phyloP scores from a whole-genome alignment of 2,113 vertebrate species.

The Oreocharis arfaki region DNA sequence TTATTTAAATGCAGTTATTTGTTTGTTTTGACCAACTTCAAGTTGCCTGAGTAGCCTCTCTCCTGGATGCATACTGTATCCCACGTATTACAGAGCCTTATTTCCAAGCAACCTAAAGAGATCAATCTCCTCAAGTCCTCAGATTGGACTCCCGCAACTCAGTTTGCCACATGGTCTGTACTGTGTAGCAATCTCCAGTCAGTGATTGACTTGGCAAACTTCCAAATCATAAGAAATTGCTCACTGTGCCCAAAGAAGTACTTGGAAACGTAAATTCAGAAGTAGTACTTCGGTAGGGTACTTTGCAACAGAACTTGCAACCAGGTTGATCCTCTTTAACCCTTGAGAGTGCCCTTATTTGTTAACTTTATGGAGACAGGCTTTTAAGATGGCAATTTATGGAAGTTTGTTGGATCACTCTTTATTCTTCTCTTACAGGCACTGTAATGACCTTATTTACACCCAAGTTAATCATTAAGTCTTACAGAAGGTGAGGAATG shows the following conservation, averaged over 20 bases:
- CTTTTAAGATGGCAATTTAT: background rate
- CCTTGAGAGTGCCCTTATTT: background rate
- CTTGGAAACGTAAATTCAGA: background rate
- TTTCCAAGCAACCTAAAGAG: background rate
- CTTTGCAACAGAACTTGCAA: background rate
- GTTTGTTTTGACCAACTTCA: background rate
- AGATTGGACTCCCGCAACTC: background rate
- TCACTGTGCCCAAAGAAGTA: background rate
- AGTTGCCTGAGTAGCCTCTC: background rate
- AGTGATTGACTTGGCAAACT: background rate
- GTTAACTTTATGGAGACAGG: background rate
- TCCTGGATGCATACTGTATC: background rate
- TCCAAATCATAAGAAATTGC: background rate
- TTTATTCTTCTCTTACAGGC: background rate
- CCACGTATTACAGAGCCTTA: background rate
- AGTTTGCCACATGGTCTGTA: background rate
- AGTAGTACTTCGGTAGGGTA: rapidly evolving
- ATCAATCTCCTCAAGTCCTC: background rate
- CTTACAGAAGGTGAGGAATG: background rate
- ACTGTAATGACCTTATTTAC: background rate
- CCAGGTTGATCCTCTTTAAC: background rate
- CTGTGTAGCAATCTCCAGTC: background rate
- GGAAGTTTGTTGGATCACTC: background rate
- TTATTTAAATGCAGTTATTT: background rate
- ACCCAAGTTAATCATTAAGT: conserved; percentile 2